Conservation (phyloP, 2,797 vertebrate genomes). For the Gambelia wislizenii region DNA sequence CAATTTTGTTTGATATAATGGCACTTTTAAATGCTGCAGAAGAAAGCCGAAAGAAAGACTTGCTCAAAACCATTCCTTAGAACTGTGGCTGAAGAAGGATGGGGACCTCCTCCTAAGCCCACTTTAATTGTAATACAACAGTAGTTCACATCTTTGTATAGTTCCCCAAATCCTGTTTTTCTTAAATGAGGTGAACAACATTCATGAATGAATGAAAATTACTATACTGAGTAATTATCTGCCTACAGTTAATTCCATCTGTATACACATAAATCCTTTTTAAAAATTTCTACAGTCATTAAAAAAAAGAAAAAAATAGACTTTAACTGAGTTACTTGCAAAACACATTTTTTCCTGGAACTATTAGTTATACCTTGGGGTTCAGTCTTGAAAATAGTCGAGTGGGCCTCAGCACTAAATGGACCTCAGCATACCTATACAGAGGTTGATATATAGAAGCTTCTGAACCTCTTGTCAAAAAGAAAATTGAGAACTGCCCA, state of each 20-base stretch:
- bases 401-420: not conserved
- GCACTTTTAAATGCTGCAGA: not conserved
- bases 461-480: not conserved
- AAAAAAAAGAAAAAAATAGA: too few relatives aligned
- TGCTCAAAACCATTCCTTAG: not conserved
- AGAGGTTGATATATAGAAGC: not conserved
- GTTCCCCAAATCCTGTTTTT: not conserved
- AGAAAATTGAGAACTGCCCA: not conserved
- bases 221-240: not conserved
- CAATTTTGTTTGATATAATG: not conserved
- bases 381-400: not conserved
- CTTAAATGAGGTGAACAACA: not conserved
- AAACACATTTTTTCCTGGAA: not conserved
- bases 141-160: not conserved
- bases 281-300: not conserved
- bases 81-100: not conserved
- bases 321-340: not conserved
- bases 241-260: not conserved
- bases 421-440: not conserved
- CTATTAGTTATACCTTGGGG: not conserved
- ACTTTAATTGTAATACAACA: not conserved
- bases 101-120: not conserved
- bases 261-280: not conserved
- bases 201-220: not conserved
- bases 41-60: not conserved